These are phyloP conservation scores for Capra hircus DNA, from an alignment of 2,113 vertebrate genomes.

Conservation along the genomic window DNA sequence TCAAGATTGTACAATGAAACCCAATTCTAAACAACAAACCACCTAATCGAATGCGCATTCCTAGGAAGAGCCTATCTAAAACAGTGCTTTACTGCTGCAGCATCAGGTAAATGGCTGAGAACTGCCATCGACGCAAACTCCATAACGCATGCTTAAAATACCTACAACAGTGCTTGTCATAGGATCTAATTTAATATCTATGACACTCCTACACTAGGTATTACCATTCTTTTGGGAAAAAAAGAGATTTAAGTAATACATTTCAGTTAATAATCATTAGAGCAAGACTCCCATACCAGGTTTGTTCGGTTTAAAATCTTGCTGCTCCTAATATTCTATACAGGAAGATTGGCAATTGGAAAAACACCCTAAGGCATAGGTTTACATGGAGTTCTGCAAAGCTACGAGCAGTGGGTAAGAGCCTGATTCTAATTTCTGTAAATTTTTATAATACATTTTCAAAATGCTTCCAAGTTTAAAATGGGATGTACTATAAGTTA, in stretches of 20 bases:
- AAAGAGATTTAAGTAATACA: slow-evolving; percentile 1
- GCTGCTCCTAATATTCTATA: neutral
- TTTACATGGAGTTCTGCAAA: neutral
- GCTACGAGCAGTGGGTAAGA: neutral
- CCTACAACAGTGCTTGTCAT: neutral
- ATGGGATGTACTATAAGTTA: neutral
- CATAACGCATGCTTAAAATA: neutral
- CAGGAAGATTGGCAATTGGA: neutral
- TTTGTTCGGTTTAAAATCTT: slow-evolving; percentile 22
- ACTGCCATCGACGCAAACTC: neutral
- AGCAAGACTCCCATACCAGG: neutral
- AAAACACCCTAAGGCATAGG: neutral
- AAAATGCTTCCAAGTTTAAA: slow-evolving; percentile 6
- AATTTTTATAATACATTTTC: neutral
- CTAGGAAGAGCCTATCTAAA: neutral
- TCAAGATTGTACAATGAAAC: neutral
- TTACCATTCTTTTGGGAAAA: neutral
- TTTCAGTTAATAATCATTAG: neutral
- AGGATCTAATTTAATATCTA: slow-evolving; percentile 6
- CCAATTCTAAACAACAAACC: neutral
- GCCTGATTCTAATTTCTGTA: neutral
- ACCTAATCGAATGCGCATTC: neutral
- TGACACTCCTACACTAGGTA: neutral
- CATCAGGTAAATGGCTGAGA: neutral
- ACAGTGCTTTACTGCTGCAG: neutral